Evolutionary conservation across 1,140 invertebrate species (phyloP).

Genomic region (Parasteatoda tepidariorum): DNA sequence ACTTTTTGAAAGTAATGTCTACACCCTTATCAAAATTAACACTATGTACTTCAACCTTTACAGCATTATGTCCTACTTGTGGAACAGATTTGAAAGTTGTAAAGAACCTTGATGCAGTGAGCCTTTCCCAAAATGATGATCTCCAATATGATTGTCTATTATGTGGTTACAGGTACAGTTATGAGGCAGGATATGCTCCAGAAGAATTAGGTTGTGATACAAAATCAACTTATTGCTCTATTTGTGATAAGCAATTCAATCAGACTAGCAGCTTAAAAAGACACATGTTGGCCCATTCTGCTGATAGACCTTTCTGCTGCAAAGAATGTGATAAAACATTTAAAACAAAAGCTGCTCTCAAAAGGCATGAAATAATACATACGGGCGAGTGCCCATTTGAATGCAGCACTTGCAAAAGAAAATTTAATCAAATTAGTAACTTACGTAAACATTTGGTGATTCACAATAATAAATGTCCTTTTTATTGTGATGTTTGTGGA

Average conservation of each 20-base stretch:
- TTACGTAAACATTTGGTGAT: conserved; percentile 94
- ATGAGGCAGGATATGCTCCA: background rate
- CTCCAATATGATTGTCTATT: conserved; percentile 20
- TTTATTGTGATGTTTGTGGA: conserved; percentile 92
- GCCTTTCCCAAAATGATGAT: background rate
- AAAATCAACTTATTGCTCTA: conserved; percentile 21
- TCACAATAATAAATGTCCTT: conserved; percentile 96
- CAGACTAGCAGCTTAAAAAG: conserved; percentile 37
- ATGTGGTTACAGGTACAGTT: conserved; percentile 50
- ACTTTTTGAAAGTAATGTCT: background rate
- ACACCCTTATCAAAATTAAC: no score
- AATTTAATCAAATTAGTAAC: conserved; percentile 94
- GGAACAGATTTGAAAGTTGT: conserved; percentile 11
- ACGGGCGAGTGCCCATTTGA: conserved; percentile 97
- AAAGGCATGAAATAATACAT: conserved; percentile 96
- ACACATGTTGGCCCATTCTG: conserved; percentile 59
- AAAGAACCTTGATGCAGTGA: background rate
- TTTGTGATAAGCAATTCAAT: conserved; percentile 43
- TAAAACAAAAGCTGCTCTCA: conserved; percentile 71
- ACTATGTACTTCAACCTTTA: no score
- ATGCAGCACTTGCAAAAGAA: conserved; percentile 92
- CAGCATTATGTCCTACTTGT: conserved; percentile 34
- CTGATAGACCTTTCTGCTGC: conserved; percentile 56
- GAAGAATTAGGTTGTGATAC: conserved; percentile 2
- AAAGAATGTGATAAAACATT: conserved; percentile 53